Evolutionary conservation across 2,113 vertebrate genomes (phyloP), one percentile per base, ranked within the genome.

Genomic region (Hoplias malabaricus): DNA sequence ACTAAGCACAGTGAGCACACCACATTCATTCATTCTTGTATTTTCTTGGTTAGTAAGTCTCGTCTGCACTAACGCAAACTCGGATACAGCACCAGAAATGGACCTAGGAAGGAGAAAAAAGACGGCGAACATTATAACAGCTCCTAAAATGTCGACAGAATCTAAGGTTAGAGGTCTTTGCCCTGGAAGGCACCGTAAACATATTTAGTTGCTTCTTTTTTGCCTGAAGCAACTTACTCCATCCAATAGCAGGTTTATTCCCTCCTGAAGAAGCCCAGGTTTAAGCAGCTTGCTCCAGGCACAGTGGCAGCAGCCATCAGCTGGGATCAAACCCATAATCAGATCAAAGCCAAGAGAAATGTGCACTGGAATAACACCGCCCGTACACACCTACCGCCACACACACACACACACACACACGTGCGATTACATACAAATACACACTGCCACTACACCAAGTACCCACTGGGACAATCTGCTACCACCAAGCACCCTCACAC

Each of bases 311-410:
- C 13, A 66, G 61, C 63, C 63, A 66, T 66, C 61, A 54, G 73
- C 23, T 31, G 73, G 73, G 73, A 54, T 66, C 31, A 54, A 75
- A 53, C 43, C 46, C 46, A 34, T 53, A 46, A 75, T 61, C 33
- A 40, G 73, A 75, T 66, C 38, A 65, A 75, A 75, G 73, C 43
- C 56, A 61, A 4, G 57, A 33, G 33, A 27, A 8, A 16, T 21
- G 2, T 19, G 4, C 33, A 1, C 23, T 54, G 14, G 46, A 40
- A 29, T n/a, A 21, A 4, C 33, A 19, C 21, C 38, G 23, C 69
- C 42, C 23, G 42, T 42, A 25, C 31, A 75, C 43, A 75, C n/a
- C n/a, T n/a, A n/a, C n/a, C n/a, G n/a, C n/a, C n/a, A n/a, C n/a
- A n/a, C n/a, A n/a, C n/a, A n/a, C n/a, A n/a, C n/a, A n/a, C n/a